Percentiles rank a stretch among this genome's conserved stretches.
Evolutionary conservation across 2,888 invertebrate genomes (phyloP).

Genomic region (Xylocampa areola): DNA sequence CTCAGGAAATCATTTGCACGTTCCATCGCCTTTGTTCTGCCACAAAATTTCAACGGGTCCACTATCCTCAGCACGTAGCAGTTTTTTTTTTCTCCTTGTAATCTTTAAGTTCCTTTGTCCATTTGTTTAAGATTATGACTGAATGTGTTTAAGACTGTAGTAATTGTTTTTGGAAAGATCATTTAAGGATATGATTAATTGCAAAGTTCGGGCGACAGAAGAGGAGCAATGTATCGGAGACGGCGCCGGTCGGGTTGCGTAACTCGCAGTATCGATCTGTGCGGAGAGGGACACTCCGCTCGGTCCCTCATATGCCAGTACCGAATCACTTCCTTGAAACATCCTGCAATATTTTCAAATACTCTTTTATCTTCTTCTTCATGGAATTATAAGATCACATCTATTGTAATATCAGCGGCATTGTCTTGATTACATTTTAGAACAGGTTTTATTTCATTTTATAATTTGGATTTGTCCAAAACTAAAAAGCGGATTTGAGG

Average conservation of each 20-base stretch:
- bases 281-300: conserved; percentile 77
- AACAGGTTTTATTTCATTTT: not conserved
- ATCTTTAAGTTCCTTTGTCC: conserved; percentile 46
- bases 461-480: not conserved
- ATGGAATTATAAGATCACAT: not conserved
- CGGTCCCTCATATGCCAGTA: conserved; percentile 71
- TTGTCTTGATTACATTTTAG: not conserved
- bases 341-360: conserved; percentile 43
- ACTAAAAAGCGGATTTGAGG: no score
- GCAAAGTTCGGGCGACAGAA: conserved; percentile 44
- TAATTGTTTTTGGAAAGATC: conserved; percentile 15
- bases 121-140: conserved; percentile 25
- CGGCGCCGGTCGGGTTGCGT: conserved; percentile 86
- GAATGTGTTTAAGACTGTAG: conserved; percentile 29
- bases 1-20: conserved; percentile 71
- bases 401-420: not conserved
- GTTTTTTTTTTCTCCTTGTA: conserved; percentile 37
- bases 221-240: conserved; percentile 68
- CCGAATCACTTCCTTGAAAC: conserved; percentile 64
- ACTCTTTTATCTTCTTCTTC: conserved; percentile 4
- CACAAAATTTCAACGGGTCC: conserved; percentile 50
- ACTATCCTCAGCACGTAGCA: conserved; percentile 59
- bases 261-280: conserved; percentile 87
- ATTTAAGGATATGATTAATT: conserved; percentile 38
- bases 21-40: conserved; percentile 73